Conservation (phyloP, 2,888 invertebrate species). For the Meloe dianella region DNA sequence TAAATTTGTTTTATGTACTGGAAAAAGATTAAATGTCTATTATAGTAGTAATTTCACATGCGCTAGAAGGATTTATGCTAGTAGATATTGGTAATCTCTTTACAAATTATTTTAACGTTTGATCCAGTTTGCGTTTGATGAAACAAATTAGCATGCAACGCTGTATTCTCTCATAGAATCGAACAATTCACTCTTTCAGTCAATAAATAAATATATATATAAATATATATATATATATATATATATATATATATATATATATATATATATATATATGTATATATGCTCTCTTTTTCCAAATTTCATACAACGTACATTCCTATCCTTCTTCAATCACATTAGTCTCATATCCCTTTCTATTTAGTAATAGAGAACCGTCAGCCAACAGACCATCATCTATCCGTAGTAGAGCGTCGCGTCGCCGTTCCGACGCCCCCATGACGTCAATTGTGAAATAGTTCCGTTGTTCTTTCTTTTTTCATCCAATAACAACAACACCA, state of each 20-base stretch:
- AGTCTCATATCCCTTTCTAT: neutral
- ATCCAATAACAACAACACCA: neutral
- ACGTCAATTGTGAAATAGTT: conserved; percentile 8
- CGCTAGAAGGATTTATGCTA: conserved; percentile 23
- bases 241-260: neutral
- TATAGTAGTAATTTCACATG: conserved; percentile 22
- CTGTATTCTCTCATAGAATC: neutral
- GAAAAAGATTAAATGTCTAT: conserved; percentile 6
- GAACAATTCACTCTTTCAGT: neutral
- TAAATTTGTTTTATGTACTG: conserved; percentile 17
- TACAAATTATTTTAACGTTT: conserved; percentile 39
- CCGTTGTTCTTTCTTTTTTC: neutral
- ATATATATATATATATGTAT: no score
- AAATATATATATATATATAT: neutral
- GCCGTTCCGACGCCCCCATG: conserved; percentile 7
- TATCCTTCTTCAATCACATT: neutral
- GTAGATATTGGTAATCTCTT: conserved; percentile 34
- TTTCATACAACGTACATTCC: neutral
- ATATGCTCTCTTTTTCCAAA: neutral
- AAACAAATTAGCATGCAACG: conserved; percentile 23
- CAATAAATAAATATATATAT: neutral
- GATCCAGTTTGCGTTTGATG: conserved; percentile 35
- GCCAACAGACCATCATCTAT: neutral
- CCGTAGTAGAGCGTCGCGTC: neutral
- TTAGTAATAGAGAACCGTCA: neutral